Evolutionary conservation across 2,113 vertebrate genomes (phyloP).

Genomic region (Aptenodytes forsteri): DNA sequence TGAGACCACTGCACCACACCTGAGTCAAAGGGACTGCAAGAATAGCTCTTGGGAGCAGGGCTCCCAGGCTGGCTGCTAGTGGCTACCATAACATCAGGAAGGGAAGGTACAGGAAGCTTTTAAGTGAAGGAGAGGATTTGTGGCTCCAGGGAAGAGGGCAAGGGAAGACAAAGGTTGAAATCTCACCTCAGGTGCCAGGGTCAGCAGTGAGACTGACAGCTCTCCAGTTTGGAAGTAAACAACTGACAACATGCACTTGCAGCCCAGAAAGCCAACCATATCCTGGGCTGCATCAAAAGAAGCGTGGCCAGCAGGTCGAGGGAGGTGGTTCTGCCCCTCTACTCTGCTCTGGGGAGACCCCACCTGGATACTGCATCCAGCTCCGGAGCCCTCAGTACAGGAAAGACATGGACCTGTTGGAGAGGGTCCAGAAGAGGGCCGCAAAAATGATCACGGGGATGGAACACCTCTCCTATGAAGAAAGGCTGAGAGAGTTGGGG

Average conservation of each 20-base stretch:
- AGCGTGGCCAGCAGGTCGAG: accelerated
- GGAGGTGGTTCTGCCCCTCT: not conserved
- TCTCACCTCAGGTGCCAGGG: not conserved
- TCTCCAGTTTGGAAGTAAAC: not conserved
- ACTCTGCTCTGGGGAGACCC: not conserved
- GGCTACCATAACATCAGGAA: not conserved
- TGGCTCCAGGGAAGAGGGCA: not conserved
- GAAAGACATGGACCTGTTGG: not conserved
- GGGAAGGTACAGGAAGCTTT: not conserved
- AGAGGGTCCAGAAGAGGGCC: not conserved
- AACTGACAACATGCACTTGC: not conserved
- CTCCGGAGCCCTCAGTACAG: not conserved
- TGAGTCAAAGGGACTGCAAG: not conserved
- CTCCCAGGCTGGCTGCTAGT: not conserved
- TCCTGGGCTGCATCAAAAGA: not conserved
- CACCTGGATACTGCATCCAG: not conserved
- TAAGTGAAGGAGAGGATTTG: not conserved
- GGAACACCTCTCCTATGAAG: not conserved
- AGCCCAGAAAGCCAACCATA: not conserved
- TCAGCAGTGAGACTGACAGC: not conserved
- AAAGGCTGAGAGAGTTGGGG: not conserved
- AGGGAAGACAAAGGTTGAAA: not conserved
- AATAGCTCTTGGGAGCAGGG: not conserved
- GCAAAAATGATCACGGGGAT: not conserved
- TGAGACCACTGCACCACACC: not conserved